Evolutionary conservation across 2,888 invertebrate genomes (phyloP).

Genomic region (Trachelus iudaicus): DNA sequence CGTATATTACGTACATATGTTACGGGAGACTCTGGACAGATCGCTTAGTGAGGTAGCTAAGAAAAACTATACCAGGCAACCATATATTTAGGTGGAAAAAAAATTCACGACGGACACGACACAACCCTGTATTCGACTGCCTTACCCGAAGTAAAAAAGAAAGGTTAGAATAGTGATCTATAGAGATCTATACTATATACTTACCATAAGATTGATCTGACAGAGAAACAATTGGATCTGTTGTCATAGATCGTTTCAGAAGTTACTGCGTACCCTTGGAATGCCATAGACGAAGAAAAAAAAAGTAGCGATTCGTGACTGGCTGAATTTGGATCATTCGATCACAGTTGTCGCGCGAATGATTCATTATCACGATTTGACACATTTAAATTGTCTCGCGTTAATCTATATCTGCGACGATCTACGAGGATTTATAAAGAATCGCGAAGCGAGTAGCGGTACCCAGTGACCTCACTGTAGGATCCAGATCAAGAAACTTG

Average conservation of each 20-base stretch:
- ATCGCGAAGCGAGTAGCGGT: constrained; percentile 15
- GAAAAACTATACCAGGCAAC: background rate
- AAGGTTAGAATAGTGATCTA: background rate
- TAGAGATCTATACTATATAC: background rate
- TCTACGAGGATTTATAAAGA: background rate
- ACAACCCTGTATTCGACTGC: background rate
- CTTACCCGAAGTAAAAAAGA: background rate
- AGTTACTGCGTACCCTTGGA: background rate
- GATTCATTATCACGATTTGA: background rate
- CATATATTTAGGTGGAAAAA: background rate
- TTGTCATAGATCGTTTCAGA: background rate
- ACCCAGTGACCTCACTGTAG: constrained; percentile 6
- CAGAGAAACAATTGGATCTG: background rate
- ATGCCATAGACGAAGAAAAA: background rate
- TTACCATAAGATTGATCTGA: background rate
- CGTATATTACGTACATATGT: background rate
- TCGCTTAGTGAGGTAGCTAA: background rate
- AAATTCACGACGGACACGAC: background rate
- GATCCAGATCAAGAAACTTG: background rate
- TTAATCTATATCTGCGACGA: background rate
- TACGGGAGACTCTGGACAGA: background rate
- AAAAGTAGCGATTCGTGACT: background rate
- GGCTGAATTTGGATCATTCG: background rate
- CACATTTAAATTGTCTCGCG: background rate
- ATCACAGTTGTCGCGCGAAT: background rate